phyloP scores from a whole-genome alignment of 2,797 vertebrate genomes.

The Propithecus perrieri region DNA sequence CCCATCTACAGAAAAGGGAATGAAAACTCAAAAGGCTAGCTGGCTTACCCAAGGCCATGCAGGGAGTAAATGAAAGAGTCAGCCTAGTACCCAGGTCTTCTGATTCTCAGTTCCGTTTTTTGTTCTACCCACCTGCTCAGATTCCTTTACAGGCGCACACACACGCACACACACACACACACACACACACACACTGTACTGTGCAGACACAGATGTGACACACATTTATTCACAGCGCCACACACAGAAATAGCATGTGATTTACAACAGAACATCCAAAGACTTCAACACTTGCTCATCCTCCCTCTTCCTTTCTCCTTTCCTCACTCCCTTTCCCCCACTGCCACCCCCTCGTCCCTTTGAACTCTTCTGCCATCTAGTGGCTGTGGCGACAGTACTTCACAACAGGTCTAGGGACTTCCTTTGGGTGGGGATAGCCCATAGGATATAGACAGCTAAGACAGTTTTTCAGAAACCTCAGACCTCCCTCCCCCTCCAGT shows the following conservation, averaged over 20 bases:
- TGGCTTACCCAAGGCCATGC: background rate
- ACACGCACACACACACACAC: background rate
- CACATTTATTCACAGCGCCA: background rate
- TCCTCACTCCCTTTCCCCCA: no score
- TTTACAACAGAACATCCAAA: background rate
- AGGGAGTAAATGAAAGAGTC: background rate
- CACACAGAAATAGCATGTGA: background rate
- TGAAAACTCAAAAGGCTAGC: background rate
- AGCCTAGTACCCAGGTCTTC: background rate
- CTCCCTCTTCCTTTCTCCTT: no score
- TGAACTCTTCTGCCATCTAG: conserved; percentile 63
- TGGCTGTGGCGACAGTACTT: background rate
- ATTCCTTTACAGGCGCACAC: background rate
- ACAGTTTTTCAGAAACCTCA: conserved; percentile 2
- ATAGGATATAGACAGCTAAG: background rate
- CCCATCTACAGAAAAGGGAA: background rate
- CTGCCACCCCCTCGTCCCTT: no score
- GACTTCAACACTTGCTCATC: background rate
- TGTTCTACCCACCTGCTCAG: background rate
- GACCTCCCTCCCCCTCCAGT: background rate
- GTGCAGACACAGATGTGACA: background rate
- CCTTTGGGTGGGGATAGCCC: background rate
- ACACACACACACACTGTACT: background rate
- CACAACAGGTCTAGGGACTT: background rate
- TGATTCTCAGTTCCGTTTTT: background rate